A percentile compares a stretch with the other conserved stretches of the same genome.
These are phyloP conservation scores for Entomobrya multifasciata DNA, from an alignment of 2,888 invertebrate species.

Conservation along the genomic window DNA sequence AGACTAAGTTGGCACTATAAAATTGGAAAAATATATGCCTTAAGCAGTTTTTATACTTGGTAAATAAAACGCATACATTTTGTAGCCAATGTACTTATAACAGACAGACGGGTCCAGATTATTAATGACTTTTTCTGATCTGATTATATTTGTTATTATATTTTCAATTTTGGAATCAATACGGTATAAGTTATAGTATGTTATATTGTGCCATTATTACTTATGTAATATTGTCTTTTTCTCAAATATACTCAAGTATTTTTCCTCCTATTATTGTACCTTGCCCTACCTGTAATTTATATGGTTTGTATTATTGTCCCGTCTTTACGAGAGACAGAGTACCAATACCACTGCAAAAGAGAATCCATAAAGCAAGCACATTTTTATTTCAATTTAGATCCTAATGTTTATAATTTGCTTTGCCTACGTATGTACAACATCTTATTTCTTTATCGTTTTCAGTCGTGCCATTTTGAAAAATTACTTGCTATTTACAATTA, in stretches of 20 bases:
- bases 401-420: neutral
- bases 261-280: neutral
- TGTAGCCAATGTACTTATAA: neutral
- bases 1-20: neutral
- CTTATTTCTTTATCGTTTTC: neutral
- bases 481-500: neutral
- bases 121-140: conserved; percentile 41
- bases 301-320: neutral
- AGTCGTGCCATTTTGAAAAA: neutral
- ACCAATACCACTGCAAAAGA: neutral
- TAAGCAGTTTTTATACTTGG: conserved; percentile 10
- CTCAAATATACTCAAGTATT: neutral
- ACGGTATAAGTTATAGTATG: neutral
- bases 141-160: neutral
- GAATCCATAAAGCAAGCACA: no score
- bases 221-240: neutral
- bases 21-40: neutral
- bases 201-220: no score
- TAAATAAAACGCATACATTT: neutral
- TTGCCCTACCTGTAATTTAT: neutral
- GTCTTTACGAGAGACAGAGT: neutral
- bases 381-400: no score
- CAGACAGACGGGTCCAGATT: conserved; percentile 49
- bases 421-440: neutral
- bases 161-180: neutral